phyloP scores from a whole-genome alignment of 2,113 vertebrate species.

The Cinclus mexicanus region DNA sequence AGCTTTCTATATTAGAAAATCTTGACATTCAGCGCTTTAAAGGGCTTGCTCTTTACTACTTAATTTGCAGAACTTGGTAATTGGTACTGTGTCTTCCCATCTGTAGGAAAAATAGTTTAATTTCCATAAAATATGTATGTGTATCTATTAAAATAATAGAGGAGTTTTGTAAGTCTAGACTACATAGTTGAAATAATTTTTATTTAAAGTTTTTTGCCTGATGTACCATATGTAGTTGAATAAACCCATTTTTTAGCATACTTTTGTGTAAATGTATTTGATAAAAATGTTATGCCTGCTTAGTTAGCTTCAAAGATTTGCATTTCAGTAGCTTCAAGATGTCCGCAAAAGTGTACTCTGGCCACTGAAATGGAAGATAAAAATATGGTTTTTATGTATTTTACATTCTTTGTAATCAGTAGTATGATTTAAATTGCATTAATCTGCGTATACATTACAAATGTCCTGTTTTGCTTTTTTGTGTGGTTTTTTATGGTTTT shows the following conservation, averaged over 20 bases:
- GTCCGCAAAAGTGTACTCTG: not conserved
- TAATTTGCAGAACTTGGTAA: conserved; percentile 4
- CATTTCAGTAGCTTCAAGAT: not conserved
- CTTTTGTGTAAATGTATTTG: not conserved
- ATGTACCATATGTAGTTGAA: not conserved
- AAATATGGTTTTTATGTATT: not conserved
- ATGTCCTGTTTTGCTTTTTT: not conserved
- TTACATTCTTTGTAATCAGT: not conserved
- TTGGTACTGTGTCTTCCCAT: not conserved
- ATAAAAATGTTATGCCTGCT: not conserved
- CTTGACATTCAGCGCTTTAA: not conserved
- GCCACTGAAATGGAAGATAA: not conserved
- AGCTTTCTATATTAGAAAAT: not conserved
- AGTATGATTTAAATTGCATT: not conserved
- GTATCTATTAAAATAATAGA: not conserved
- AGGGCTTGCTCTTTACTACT: conserved; percentile 8
- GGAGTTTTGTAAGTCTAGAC: not conserved
- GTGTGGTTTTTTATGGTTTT: not conserved
- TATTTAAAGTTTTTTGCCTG: not conserved
- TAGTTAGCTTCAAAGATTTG: not conserved
- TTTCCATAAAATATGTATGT: not conserved
- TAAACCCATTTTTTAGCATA: conserved; percentile 6
- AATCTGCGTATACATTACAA: not conserved
- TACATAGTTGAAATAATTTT: not conserved
- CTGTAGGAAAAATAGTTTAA: not conserved